Base-by-base conservation (phyloP, 2,888 invertebrate genomes). In the Subacronicta megacephala region DNA sequence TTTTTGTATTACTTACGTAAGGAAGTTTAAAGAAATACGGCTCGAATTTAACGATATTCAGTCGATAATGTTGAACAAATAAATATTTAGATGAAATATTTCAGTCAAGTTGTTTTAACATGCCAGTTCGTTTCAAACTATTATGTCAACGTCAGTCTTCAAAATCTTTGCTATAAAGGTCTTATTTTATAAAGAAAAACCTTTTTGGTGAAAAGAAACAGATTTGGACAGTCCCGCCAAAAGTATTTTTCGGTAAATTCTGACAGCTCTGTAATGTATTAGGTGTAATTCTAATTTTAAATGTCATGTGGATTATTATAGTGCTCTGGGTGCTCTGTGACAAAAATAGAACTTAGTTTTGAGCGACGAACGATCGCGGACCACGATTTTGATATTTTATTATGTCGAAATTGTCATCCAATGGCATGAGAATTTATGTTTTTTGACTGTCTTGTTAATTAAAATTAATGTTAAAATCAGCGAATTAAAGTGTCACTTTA, bases 261-360 rank as follows among this genome's bases (percentile, higher is more conserved):
- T 26, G 46, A 29, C n/a, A 31, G 20, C 16, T 50, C 49, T 41
- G 18, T 17, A 16, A 41, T 36, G 29, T 13, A 36, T 56, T 37
- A 31, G 49, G n/a, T n/a, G n/a, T n/a, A 35, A 23, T 56, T 58
- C 33, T n/a, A 33, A 58, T 58, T 50, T 51, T 17, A 12, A 20
- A 18, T 40, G 26, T 3, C 23, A 26, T 9, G 26, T 6, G 31
- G n/a, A n/a, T 31, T 31, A 31, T 31, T n/a, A n/a, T n/a, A n/a
- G 5, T 31, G 12, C 3, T 23, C 5, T 3, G 10, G 10, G 10
- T 29, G 12, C n/a, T n/a, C n/a, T n/a, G 35, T 33, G 7, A 33
- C 62, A 20, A n/a, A 62, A 68, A 61, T 50, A 61, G 52, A 50
- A 50, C 52, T 15, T 50, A 50, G 42, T 50, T 17, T 10, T 15